These are phyloP conservation scores for Xanthorhoe designata DNA, from an alignment of 2,888 invertebrate species.

Conservation along the genomic window DNA sequence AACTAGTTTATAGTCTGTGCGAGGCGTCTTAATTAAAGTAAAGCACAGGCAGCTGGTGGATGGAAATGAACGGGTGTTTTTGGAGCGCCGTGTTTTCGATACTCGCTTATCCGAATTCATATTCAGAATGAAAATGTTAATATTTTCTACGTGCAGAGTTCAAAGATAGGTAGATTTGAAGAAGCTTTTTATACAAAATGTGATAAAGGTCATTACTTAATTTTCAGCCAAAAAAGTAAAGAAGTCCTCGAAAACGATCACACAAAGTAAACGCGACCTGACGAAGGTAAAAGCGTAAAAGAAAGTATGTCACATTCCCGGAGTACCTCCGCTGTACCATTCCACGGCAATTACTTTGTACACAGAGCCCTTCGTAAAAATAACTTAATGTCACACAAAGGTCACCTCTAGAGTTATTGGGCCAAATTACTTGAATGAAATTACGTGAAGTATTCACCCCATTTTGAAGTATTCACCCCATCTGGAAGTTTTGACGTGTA, in stretches of 20 bases:
- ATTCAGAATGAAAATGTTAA: neutral
- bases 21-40: neutral
- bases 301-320: neutral
- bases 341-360: slow-evolving; percentile 15
- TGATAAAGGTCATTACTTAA: neutral
- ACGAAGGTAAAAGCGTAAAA: neutral
- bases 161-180: neutral
- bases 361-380: slow-evolving; percentile 11
- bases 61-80: neutral
- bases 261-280: neutral
- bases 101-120: neutral
- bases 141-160: neutral
- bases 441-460: slow-evolving; percentile 23
- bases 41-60: neutral
- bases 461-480: slow-evolving; percentile 7
- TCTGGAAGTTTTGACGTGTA: slow-evolving; percentile 28
- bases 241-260: neutral
- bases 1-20: neutral
- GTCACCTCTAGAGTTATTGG: slow-evolving; percentile 15
- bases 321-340: neutral
- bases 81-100: neutral
- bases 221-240: neutral
- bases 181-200: neutral
- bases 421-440: slow-evolving; percentile 13
- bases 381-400: slow-evolving; percentile 24